A percentile compares a stretch with the other conserved stretches of the same genome.
Evolutionary conservation across 1,140 invertebrate species (phyloP).

Genomic region (Rhagoletis zephyria): DNA sequence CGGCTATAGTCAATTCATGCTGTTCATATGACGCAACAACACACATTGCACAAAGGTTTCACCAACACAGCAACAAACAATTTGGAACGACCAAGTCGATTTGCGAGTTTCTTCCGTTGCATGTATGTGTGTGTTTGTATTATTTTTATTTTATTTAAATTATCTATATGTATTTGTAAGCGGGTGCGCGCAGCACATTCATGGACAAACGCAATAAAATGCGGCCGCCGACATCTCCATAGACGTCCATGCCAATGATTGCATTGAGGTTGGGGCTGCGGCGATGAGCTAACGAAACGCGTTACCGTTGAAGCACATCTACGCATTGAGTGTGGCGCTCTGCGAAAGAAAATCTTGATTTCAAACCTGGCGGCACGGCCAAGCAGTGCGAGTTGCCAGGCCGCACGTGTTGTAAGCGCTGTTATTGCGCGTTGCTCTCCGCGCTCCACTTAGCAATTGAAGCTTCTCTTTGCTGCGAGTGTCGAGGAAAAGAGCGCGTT

Average conservation of each 20-base stretch:
- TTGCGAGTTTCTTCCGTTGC: not conserved
- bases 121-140: not conserved
- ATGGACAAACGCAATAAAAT: constrained; percentile 31
- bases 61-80: not conserved
- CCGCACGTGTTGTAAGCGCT: not conserved
- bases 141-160: constrained; percentile 20
- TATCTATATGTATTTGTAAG: not conserved
- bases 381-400: not conserved
- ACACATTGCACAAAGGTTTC: constrained; percentile 49
- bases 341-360: constrained; percentile 2
- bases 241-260: not conserved
- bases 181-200: constrained; percentile 34
- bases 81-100: not conserved
- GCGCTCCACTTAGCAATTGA: not conserved
- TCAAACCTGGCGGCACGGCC: not conserved
- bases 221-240: not conserved
- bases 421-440: not conserved
- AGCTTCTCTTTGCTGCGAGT: not conserved
- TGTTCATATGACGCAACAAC: constrained; percentile 53
- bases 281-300: not conserved
- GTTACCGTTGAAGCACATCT: not conserved
- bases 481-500: too few relatives aligned
- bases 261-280: constrained; percentile 2
- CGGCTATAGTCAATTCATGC: constrained; percentile 38
- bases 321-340: not conserved